Evolutionary conservation across 2,888 invertebrate species (phyloP), one percentile per base, ranked within the genome.

Genomic region (Melanostoma scalare): DNA sequence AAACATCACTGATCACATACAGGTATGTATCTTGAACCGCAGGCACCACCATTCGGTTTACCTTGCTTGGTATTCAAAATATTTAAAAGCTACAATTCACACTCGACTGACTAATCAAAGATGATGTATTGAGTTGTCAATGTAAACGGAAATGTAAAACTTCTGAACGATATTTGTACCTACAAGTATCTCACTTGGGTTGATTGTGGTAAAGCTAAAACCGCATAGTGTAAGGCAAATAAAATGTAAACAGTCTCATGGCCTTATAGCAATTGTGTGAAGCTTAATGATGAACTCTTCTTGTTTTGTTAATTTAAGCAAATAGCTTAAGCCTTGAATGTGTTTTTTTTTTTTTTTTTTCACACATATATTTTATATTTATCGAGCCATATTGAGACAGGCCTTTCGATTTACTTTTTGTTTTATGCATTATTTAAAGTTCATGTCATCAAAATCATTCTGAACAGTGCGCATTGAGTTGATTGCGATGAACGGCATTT

Each of bases 61-160:
- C 76, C 76, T 69, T 76, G 53, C n/a, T 36, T 33, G 48, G 71
- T 63, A 71, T 71, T 50, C 56, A 6, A 71, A 71, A 71, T 56
- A 77, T 77, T 53, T 56, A 4, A 10, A 38, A n/a, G 40, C 20
- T 20, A 20, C 20, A 8, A 35, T 68, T 44, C 6, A 30, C 50
- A 63, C 63, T 20, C 20, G 55, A 53, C 36, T 52, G 52, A 52
- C 60, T 44, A 68, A 74, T 56, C 10, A 56, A 30, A 63, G 71
- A 42, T 61, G 60, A 55, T 78, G 53, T 53, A 60, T 78, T 73
- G 42, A 73, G 48, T 61, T 79, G 46, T 73, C 61, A 53, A 60
- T 79, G 36, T 38, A 35, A 68, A 36, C 46, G 60, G 53, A 61
- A 53, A 68, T 67, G 68, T 53, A n/a, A 76, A 55, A 48, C 10